These are phyloP conservation scores for Heliocidaris tuberculata DNA, from an alignment of 35 echinoderm and acorn worm species.

Conservation along the genomic window DNA sequence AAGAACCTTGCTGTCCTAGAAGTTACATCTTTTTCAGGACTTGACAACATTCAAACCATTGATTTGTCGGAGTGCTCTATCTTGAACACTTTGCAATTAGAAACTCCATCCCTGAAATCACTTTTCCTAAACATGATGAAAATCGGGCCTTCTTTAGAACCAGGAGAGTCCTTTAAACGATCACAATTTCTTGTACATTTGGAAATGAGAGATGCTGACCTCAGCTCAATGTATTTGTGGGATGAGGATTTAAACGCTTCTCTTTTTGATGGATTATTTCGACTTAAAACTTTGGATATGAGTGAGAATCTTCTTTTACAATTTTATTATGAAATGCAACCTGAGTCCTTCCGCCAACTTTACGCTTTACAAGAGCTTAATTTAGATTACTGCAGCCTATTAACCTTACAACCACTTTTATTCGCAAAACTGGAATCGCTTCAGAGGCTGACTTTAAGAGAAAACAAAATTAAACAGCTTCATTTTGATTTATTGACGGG, in stretches of 20 bases:
- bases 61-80: too few species aligned
- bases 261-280: neutral
- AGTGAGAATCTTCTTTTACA: neutral
- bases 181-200: neutral
- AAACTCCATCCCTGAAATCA: too few species aligned
- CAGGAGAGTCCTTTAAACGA: too few species aligned
- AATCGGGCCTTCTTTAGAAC: too few species aligned
- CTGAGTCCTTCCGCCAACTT: neutral
- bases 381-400: neutral
- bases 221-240: neutral
- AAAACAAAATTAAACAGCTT: neutral
- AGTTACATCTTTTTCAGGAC: too few species aligned
- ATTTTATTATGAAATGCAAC: neutral
- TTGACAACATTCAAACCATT: too few species aligned
- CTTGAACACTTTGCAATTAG: neutral
- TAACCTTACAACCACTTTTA: neutral
- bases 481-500: neutral
- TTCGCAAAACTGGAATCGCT: neutral
- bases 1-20: too few species aligned
- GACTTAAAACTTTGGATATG: neutral
- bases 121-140: too few species aligned
- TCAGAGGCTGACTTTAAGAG: neutral
- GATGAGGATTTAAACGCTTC: neutral
- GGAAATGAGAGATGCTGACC: neutral
- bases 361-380: neutral